phyloP scores from a whole-genome alignment of 2,797 vertebrate genomes.

The Sylvia borin region DNA sequence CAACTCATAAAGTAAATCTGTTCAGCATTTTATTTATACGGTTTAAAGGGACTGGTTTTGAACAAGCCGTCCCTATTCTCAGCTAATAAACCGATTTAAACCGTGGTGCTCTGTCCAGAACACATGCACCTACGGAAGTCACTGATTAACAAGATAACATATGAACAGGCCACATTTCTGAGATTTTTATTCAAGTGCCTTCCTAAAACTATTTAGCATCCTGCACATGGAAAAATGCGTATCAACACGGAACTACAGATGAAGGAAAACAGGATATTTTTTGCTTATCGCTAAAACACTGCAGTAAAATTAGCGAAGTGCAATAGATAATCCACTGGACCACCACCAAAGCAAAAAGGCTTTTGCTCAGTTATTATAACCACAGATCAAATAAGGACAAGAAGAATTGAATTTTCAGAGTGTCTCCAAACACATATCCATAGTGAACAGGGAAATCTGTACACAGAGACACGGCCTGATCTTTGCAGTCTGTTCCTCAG shows the following conservation, averaged over 20 bases:
- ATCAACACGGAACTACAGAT: background rate
- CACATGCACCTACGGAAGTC: background rate
- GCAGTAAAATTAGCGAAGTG: constrained; percentile 9
- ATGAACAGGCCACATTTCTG: constrained; percentile 54
- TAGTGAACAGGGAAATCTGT: accelerated
- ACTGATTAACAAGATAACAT: constrained; percentile 59
- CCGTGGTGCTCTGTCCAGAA: background rate
- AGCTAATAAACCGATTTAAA: constrained; percentile 27
- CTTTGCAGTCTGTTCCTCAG: background rate
- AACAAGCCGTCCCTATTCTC: background rate
- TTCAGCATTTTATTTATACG: background rate
- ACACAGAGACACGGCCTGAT: background rate
- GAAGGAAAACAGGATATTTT: constrained; percentile 48
- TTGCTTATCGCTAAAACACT: constrained; percentile 29
- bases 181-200: constrained; percentile 56
- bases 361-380: constrained; percentile 35
- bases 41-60: background rate
- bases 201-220: constrained; percentile 63
- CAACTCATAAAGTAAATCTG: background rate
- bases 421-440: background rate
- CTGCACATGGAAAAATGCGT: constrained; percentile 41
- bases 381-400: constrained; percentile 23
- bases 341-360: constrained; percentile 37
- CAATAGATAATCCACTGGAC: constrained; percentile 32
- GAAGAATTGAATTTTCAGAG: background rate